Base-by-base conservation (phyloP, 1,140 invertebrate genomes). In the Oscheius sp. region DNA sequence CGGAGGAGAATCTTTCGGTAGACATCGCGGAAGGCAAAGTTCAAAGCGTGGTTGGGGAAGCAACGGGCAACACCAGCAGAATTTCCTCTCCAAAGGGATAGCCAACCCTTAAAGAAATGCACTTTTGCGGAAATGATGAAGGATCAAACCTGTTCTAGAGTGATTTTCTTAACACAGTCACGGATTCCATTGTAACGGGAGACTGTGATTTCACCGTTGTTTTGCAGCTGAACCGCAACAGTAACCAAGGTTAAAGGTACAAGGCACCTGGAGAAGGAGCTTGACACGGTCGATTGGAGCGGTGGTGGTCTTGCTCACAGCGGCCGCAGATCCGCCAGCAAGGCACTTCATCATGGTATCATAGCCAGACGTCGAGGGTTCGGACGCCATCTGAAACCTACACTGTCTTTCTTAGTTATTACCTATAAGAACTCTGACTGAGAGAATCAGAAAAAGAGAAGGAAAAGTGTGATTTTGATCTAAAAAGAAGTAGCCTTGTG, bases 1-100 rank as follows among this genome's bases (percentile, higher is more conserved):
- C 88, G 89, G 1, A 81, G 68, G 35, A 81, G 74, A 28, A 75
- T 42, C 15, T 77, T 71, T 49, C 80, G 55, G 64, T 79, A 81
- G 31, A 76, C 64, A 42, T 81, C 80, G 32, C 80, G 73, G 38
- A 81, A 75, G 3, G 75, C 74, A 68, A 85, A 80, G 61, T 84
- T 84, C 13, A 85, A 52, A n/a, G 82, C 79, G 34, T 82, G 78
- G 7, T 78, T 78, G n/a, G 83, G 84, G 42, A 84, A 78, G 46
- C 79, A 80, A 36, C 82, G 67, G 10, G 79, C 65, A 13, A 84
- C 78, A 46, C 74, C 79, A 2, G 82, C 78, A 15, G 49, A 72
- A 67, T 84, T 84, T 59, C 82, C 82, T 34, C 83, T 61, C 82
- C 82, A 84, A 32, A 84, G 72, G 13, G 81, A 79, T n/a, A 76